Base-by-base conservation (phyloP, 2,888 invertebrate genomes). In the Cistogaster globosa region DNA sequence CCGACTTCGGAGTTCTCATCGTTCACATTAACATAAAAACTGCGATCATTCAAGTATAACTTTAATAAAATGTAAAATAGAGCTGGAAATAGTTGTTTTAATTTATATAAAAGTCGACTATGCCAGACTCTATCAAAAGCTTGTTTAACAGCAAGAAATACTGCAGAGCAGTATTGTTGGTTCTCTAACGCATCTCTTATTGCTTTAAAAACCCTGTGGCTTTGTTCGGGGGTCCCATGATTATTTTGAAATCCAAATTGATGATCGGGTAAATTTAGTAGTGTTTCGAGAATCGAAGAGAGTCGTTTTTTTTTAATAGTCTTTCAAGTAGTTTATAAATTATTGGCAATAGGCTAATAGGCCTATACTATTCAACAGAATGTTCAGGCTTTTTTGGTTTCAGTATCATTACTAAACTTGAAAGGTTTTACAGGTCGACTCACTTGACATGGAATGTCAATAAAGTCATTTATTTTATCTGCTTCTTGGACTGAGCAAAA, bases 141-240 rank as follows among this genome's bases (percentile, higher is more conserved):
- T n/a, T 57, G 26, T 16, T 57, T 57, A 32, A 57, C 26, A 11
- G 36, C 58, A 16, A 58, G 36, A 36, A 58, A 58, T 36, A 58
- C 32, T 12, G 32, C 5, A 58, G n/a, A 58, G 36, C 36, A 58
- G 36, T 32, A 58, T 58, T 58, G 32, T 16, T 36, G 14, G 16
- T 58, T 36, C 7, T 58, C 58, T 3, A 58, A n/a, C 7, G 58
- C 26, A 58, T 58, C 11, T 32, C 58, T 58, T n/a, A 32, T 58
- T 58, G 16, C 7, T 36, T 9, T 32, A 32, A 58, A 32, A 58
- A 58, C 16, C 32, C 42, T 57, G 32, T 57, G 57, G 7, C 57
- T 32, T n/a, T 58, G 58, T 16, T 58, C 58, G 12, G 26, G 14
- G n/a, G 26, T 57, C 1, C 26, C 57, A 14, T 57, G 26, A 26